phyloP scores from a whole-genome alignment of 1,140 invertebrate species.

The Papilio dardanus region DNA sequence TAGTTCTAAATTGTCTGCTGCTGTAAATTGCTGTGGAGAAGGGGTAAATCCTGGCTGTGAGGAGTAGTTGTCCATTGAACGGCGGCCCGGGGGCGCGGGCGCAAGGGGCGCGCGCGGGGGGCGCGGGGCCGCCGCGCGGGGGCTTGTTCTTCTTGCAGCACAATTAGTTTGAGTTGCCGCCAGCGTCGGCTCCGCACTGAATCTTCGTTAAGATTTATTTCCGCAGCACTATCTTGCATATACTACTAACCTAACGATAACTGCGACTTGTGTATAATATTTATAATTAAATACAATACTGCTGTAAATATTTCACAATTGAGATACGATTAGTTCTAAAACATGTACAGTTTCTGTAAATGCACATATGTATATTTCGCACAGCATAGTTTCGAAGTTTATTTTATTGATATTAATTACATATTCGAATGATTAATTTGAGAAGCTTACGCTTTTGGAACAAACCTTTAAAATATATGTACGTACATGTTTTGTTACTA shows the following conservation, averaged over 20 bases:
- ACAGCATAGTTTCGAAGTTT: conserved; percentile 81
- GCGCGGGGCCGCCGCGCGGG: conserved; percentile 50
- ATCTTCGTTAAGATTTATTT: conserved; percentile 82
- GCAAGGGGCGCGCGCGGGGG: conserved; percentile 35
- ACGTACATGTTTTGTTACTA: conserved; percentile 84
- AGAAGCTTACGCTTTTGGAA: conserved; percentile 82
- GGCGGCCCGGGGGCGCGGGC: conserved; percentile 56
- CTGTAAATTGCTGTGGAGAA: conserved; percentile 79
- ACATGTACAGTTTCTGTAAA: conserved; percentile 83
- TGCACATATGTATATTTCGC: conserved; percentile 83
- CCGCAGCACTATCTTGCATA: conserved; percentile 83
- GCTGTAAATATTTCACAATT: conserved; percentile 83
- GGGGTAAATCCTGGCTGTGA: conserved; percentile 80
- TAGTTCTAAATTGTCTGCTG: conserved; percentile 81
- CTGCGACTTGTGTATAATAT: conserved; percentile 81
- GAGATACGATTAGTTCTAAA: conserved; percentile 83
- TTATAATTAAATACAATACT: conserved; percentile 75
- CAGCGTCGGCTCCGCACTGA: conserved; percentile 78
- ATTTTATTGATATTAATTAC: conserved; percentile 76
- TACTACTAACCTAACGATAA: conserved; percentile 76
- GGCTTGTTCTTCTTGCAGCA: conserved; percentile 83
- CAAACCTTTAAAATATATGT: conserved; percentile 81
- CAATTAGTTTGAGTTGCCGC: conserved; percentile 83
- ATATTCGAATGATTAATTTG: conserved; percentile 75
- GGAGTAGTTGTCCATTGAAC: conserved; percentile 82